Evolutionary conservation across 2,113 vertebrate species (phyloP), one percentile per base, ranked within the genome.

Genomic region (Aepyceros melampus): DNA sequence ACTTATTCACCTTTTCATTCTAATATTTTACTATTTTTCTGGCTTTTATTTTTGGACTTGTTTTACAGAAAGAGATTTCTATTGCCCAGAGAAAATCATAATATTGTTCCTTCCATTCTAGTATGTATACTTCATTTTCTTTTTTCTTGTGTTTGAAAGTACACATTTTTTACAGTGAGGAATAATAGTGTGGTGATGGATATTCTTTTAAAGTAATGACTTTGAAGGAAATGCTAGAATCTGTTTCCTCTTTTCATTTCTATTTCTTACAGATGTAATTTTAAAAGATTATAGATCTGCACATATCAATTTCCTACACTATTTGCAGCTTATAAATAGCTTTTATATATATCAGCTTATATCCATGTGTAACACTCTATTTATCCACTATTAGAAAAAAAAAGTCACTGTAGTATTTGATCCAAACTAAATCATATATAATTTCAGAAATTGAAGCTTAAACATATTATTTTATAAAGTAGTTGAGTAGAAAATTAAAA

Each of bases 401-500:
- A 23, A 96, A 88, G 55, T 76, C 45, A 91, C 40, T 53, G 19
- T 7, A 85, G 2, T 58, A 91, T 95, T 93, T 47, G 27, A 76
- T 85, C 45, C 88, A 76, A 93, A 82, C 91, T 84, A 87, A 84
- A 90, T 83, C 51, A 71, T 58, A 36, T 78, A 10, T 74, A 25
- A 82, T 62, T 78, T 90, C 36, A 40, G 51, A 79, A 95, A 53
- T 0, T 85, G 19, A 91, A 89, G 55, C 87, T 88, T 58, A 88
- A 92, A 76, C n/a, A 95, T 67, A 6, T 56, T 95, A 40, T 60
- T 89, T 86, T 82, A 95, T 81, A 51, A 93, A 79, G 29, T 19
- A 29, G 14, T 27, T 94, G 71, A 95, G 89, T 47, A 85, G 64
- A 91, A 98, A 89, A 93, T 89, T 94, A 96, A 91, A 82, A 94